Percentiles rank a stretch among this genome's conserved stretches.
Evolutionary conservation across 2,113 vertebrate genomes (phyloP).

Genomic region (Periophthalmodon schlosseri): DNA sequence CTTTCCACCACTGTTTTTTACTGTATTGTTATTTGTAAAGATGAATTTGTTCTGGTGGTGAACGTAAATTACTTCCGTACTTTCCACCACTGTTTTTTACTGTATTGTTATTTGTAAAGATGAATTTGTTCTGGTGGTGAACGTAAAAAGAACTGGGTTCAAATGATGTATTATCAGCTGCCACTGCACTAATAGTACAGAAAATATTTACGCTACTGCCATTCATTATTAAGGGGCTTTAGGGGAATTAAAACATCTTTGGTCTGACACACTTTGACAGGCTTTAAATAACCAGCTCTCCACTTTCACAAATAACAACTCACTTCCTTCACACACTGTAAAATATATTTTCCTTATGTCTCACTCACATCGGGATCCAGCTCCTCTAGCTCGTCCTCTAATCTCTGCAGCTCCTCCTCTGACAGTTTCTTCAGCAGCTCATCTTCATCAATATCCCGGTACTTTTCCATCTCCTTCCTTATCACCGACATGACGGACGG

Average conservation of each 20-base stretch:
- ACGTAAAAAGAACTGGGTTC: background rate
- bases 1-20: background rate
- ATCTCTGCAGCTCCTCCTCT: constrained; percentile 88
- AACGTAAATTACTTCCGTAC: background rate
- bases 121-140: background rate
- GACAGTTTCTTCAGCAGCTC: constrained; percentile 91
- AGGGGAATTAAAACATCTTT: constrained; percentile 1
- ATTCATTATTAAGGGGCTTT: background rate
- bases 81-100: background rate
- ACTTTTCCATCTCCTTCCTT: constrained; percentile 94
- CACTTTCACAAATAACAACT: background rate
- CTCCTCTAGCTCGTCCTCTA: constrained; percentile 94
- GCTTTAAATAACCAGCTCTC: constrained; percentile 1
- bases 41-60: background rate
- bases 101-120: background rate
- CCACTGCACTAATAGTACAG: background rate
- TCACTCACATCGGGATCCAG: constrained; percentile 94
- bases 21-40: background rate
- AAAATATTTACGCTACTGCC: constrained; percentile 15
- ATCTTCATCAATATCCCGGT: constrained; percentile 95
- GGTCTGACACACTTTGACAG: background rate
- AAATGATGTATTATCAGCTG: background rate
- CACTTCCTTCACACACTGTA: background rate
- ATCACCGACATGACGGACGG: constrained; percentile 81
- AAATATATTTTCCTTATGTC: background rate